Evolutionary conservation across 2,113 vertebrate genomes (phyloP), one percentile per base, ranked within the genome.

Genomic region (Chelonoidis abingdonii): DNA sequence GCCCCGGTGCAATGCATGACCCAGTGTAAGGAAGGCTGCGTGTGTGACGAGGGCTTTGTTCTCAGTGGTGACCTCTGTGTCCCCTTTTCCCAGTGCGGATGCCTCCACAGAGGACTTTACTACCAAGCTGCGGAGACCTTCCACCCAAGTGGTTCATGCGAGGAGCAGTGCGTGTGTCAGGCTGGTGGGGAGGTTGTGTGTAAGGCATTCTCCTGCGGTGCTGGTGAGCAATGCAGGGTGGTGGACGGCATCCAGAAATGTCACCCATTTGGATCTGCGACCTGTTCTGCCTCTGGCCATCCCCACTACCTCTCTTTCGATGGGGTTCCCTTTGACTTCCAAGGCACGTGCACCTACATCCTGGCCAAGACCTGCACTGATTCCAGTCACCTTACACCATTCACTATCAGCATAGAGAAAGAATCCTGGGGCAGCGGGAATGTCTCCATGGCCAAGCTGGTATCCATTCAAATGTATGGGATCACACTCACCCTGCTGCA

Each of bases 1-100:
- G 81, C 97, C 29, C 22, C 93, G 0, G 35, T 87, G 50, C 97
- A 92, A 75, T 99, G 99, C 41, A 93, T 59, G 16, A 90, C 91
- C 3, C 76, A 79, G 35, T 99, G 98, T 79, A 10, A 49, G 4
- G 99, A 99, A 82, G 96, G 92, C 92, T 99, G 99, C 41, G 41
- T 41, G 41, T 41, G 41, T 41, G 41, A 41, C 41, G 41, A 41
- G 41, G 41, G 41, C 41, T 98, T 97, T 35, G 91, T 95, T 2
- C 96, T 98, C 88, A 99, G 97, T 0, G 98, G 98, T 1, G 97
- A 95, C 4, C 78, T 78, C 79, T 99, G 99, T 0, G 86, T 99
- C 65, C 98, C 98, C 1, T 91, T 98, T 62, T 88, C 97, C 29
- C 91, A 98, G 38, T 99, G 99, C 2, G 99, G 99, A 89, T 99